Evolutionary conservation across 2,888 invertebrate genomes (phyloP).

Genomic region (Therioaphis trifolii): DNA sequence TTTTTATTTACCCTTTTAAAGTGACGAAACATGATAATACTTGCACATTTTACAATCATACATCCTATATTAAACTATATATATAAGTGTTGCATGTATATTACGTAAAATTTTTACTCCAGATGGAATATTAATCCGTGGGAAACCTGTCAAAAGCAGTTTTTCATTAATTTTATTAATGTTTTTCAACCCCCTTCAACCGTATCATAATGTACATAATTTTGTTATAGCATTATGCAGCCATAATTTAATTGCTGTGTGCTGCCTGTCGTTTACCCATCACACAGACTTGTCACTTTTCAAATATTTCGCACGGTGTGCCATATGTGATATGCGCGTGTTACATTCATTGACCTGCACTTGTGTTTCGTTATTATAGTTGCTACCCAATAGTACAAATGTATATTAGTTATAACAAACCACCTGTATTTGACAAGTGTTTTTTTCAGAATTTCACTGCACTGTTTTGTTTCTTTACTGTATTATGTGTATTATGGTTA

Average conservation of each 20-base stretch:
- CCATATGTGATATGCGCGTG: not conserved
- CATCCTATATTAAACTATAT: no score
- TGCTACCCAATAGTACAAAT: not conserved
- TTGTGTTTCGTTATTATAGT: slow-evolving; percentile 31
- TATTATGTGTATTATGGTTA: no score
- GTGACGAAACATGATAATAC: not conserved
- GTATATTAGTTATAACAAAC: not conserved
- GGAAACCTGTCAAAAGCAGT: slow-evolving; percentile 20
- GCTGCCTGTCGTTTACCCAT: not conserved
- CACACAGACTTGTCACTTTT: not conserved
- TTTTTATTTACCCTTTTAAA: not conserved
- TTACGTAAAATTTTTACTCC: not conserved
- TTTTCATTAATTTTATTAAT: slow-evolving; percentile 39
- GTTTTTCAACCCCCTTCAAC: slow-evolving; percentile 1
- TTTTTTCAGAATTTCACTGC: no score
- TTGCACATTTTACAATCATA: not conserved
- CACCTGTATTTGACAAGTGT: slow-evolving; percentile 33
- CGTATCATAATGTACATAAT: not conserved
- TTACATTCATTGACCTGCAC: not conserved
- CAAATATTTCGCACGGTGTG: slow-evolving; percentile 10
- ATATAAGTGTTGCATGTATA: not conserved
- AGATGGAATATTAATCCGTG: slow-evolving; percentile 36
- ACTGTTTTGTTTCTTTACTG: not conserved
- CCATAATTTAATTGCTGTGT: not conserved
- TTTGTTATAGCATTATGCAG: not conserved